Evolutionary conservation across 2,113 vertebrate genomes (phyloP).

Genomic region (Cyrtonyx montezumae): DNA sequence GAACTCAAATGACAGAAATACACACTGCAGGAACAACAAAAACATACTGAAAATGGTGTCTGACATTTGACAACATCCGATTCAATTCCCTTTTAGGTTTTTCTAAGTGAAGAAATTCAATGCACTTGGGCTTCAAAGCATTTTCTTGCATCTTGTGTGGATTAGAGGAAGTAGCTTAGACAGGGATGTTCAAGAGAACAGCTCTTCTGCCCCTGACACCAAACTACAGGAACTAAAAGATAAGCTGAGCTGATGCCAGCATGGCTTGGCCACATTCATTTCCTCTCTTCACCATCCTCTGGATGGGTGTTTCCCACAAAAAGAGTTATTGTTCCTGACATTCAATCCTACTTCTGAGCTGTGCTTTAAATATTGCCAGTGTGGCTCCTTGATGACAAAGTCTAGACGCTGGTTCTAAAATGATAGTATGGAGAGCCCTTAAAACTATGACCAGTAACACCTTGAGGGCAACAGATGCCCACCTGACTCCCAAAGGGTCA

Average conservation of each 20-base stretch:
- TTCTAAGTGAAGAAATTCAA: neutral
- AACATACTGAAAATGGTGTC: rapidly evolving
- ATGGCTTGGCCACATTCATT: neutral
- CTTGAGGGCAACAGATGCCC: neutral
- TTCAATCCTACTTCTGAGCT: neutral
- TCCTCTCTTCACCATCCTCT: neutral
- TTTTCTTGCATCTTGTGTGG: neutral
- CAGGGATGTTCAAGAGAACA: neutral
- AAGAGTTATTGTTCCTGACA: neutral
- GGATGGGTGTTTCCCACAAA: neutral
- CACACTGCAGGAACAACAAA: neutral
- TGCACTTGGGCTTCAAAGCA: neutral
- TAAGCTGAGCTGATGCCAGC: neutral
- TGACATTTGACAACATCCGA: neutral
- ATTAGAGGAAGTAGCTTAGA: neutral
- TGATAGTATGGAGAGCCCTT: neutral
- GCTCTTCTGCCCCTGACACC: neutral
- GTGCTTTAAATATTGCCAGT: neutral
- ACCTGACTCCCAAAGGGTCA: neutral
- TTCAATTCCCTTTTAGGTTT: neutral
- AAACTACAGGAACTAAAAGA: neutral
- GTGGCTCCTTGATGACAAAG: neutral
- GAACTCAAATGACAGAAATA: neutral
- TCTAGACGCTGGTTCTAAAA: neutral
- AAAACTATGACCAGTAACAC: neutral